A percentile compares a stretch with the other conserved stretches of the same genome.
Evolutionary conservation across 1,140 invertebrate species (phyloP).

Genomic region (Reticulitermes speratus): DNA sequence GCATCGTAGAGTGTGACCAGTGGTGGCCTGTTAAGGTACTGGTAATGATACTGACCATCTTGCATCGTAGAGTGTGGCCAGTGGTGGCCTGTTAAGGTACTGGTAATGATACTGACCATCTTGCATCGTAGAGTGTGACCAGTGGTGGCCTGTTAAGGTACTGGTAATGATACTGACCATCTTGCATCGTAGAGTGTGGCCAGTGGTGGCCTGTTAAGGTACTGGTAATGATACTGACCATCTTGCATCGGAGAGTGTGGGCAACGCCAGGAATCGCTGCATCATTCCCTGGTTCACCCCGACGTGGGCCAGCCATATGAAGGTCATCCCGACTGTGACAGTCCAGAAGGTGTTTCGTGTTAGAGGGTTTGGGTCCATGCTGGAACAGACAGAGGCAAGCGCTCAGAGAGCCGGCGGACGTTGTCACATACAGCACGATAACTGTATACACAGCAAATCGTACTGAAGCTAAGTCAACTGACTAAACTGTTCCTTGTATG

Average conservation of each 20-base stretch:
- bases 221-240: slow-evolving; percentile 43
- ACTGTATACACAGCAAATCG: too few species aligned
- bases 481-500: too few species aligned
- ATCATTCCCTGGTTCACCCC: slow-evolving; percentile 60
- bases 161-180: slow-evolving; percentile 44
- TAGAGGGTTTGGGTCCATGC: slow-evolving; percentile 55
- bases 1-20: slow-evolving; percentile 52
- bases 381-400: slow-evolving; percentile 37
- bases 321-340: slow-evolving; percentile 55
- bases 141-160: not conserved
- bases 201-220: not conserved
- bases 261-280: slow-evolving; percentile 59
- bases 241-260: slow-evolving; percentile 52
- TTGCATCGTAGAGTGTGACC: too few species aligned
- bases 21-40: slow-evolving; percentile 44
- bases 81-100: too few species aligned
- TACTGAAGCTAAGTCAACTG: too few species aligned
- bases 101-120: too few species aligned
- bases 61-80: too few species aligned
- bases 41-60: too few species aligned
- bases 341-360: slow-evolving; percentile 60
- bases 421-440: too few species aligned
- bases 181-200: slow-evolving; percentile 49
- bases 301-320: slow-evolving; percentile 57
- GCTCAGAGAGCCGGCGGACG: too few species aligned